phyloP scores from a whole-genome alignment of 2,113 vertebrate genomes.

The Maccullochella peelii region DNA sequence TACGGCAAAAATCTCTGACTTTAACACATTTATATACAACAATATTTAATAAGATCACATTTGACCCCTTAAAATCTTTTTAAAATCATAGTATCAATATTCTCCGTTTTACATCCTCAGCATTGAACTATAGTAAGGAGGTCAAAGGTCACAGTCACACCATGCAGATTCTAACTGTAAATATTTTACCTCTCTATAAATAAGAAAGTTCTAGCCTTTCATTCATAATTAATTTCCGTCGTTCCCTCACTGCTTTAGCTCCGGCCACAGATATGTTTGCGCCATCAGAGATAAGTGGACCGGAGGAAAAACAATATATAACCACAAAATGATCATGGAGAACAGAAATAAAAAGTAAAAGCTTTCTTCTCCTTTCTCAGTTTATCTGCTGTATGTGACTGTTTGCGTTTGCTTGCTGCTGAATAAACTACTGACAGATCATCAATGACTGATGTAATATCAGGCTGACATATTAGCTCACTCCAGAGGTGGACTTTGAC shows the following conservation, averaged over 20 bases:
- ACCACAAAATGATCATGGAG: too few relatives aligned
- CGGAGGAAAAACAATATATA: too few relatives aligned
- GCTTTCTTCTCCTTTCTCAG: too few relatives aligned
- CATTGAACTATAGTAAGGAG: not conserved
- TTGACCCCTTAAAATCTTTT: too few relatives aligned
- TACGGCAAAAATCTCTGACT: too few relatives aligned
- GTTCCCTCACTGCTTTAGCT: not conserved
- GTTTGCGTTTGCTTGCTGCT: not conserved
- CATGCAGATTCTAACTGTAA: not conserved
- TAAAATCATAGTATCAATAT: not conserved
- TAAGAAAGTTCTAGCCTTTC: not conserved
- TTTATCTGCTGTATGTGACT: too few relatives aligned
- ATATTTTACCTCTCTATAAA: slow-evolving; percentile 3
- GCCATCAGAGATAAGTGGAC: not conserved
- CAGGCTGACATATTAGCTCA: not conserved
- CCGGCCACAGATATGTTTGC: not conserved
- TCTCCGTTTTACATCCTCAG: not conserved
- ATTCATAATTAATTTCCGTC: not conserved
- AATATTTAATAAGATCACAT: too few relatives aligned
- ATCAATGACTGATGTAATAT: not conserved
- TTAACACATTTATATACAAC: too few relatives aligned
- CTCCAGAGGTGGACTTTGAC: slow-evolving; percentile 1
- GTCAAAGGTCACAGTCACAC: not conserved
- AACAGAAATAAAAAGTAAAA: too few relatives aligned
- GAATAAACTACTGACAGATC: not conserved